Percentiles rank a stretch among this genome's conserved stretches.
These are phyloP conservation scores for Cervus canadensis DNA, from an alignment of 2,113 vertebrate species.

Conservation along the genomic window DNA sequence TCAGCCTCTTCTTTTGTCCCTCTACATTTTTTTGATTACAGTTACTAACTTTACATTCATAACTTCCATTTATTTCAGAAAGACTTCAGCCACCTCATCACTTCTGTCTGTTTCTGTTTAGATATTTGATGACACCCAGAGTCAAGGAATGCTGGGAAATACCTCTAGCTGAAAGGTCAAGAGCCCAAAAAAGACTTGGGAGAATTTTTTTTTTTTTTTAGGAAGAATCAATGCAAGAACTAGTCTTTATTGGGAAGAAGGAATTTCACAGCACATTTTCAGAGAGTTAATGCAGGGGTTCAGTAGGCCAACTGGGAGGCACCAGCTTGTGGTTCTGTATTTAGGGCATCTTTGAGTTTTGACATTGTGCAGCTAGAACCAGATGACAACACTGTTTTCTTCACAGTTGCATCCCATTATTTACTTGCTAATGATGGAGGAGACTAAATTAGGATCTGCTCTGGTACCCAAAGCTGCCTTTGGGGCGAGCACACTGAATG, in stretches of 20 bases:
- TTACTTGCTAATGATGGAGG: slow-evolving; percentile 86
- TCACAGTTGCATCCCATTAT: slow-evolving; percentile 92
- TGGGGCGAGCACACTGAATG: slow-evolving; percentile 85
- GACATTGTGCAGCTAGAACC: slow-evolving; percentile 92
- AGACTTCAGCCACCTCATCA: not conserved
- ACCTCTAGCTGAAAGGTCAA: not conserved
- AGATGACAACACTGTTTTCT: slow-evolving; percentile 86
- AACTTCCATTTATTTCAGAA: not conserved
- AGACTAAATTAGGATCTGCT: slow-evolving; percentile 88
- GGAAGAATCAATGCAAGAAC: slow-evolving; percentile 39
- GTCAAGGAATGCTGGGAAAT: not conserved
- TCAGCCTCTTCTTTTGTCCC: not conserved
- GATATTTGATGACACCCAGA: not conserved
- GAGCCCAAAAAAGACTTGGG: not conserved
- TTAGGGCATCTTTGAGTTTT: slow-evolving; percentile 87
- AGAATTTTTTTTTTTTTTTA: not conserved
- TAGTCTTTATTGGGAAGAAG: slow-evolving; percentile 49
- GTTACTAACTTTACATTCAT: not conserved
- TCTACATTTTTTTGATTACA: not conserved
- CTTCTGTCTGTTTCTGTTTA: not conserved
- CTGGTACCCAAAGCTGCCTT: slow-evolving; percentile 86
- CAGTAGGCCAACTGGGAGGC: slow-evolving; percentile 74
- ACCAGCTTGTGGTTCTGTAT: slow-evolving; percentile 87
- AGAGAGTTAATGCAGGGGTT: not conserved
- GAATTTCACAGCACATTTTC: not conserved